Conservation (phyloP, 2,113 vertebrate species). For the Ellobius talpinus region DNA sequence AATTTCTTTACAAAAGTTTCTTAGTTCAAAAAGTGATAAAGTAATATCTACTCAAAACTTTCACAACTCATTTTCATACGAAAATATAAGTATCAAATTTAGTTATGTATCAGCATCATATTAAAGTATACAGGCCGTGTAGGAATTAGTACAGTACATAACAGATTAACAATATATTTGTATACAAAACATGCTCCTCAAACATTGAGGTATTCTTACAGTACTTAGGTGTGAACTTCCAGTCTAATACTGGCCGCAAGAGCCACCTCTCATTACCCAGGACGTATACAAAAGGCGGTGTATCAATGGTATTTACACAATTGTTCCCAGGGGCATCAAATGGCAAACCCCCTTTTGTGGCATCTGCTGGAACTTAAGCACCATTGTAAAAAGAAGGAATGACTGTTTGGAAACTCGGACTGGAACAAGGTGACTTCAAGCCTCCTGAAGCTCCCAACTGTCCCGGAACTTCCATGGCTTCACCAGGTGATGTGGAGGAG, state of each 20-base stretch:
- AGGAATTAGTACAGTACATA: slow-evolving; percentile 99
- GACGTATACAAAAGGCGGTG: slow-evolving; percentile 95
- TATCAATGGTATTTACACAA: slow-evolving; percentile 99
- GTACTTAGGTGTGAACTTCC: slow-evolving; percentile 99
- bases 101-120: slow-evolving; percentile 99
- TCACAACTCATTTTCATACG: slow-evolving; percentile 99
- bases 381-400: slow-evolving; percentile 93
- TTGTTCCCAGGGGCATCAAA: slow-evolving; percentile 87
- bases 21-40: slow-evolving; percentile 98
- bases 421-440: slow-evolving; percentile 88
- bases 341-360: slow-evolving; percentile 93
- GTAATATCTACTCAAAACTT: slow-evolving; percentile 99
- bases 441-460: slow-evolving; percentile 86
- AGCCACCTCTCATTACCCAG: slow-evolving; percentile 94
- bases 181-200: slow-evolving; percentile 98
- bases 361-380: slow-evolving; percentile 93
- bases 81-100: slow-evolving; percentile 99
- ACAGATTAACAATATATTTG: slow-evolving; percentile 96
- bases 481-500: slow-evolving; percentile 62
- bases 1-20: slow-evolving; percentile 99
- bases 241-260: slow-evolving; percentile 97
- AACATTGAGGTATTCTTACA: slow-evolving; percentile 99
- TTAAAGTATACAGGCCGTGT: slow-evolving; percentile 99
- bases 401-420: slow-evolving; percentile 83
- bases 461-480: slow-evolving; percentile 81